Conservation (phyloP, 2,888 invertebrate genomes). For the Drosophila phalerata region DNA sequence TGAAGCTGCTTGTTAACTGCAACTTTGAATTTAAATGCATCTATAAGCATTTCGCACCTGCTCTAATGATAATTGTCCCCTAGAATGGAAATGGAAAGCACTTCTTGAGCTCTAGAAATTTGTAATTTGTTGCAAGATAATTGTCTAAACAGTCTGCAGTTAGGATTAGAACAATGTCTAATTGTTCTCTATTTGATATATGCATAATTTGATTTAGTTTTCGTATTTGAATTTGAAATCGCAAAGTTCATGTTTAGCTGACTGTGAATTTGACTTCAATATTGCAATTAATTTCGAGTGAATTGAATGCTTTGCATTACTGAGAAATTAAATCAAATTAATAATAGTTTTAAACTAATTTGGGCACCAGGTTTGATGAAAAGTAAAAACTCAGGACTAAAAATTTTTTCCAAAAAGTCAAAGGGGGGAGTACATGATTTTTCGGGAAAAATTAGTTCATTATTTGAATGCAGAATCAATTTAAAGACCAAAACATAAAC, state of each 20-base stretch:
- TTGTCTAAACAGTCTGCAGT: conserved; percentile 22
- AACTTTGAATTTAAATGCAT: conserved; percentile 56
- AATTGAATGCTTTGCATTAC: not conserved
- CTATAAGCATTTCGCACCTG: conserved; percentile 75
- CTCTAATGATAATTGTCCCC: conserved; percentile 59
- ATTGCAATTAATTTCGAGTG: not conserved
- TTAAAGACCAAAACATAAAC: too few species aligned
- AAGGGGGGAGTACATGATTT: too few species aligned
- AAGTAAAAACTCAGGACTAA: too few species aligned
- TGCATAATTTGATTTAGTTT: conserved; percentile 26
- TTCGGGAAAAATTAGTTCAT: too few species aligned
- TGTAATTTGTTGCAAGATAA: conserved; percentile 19
- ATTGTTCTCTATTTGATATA: conserved; percentile 36
- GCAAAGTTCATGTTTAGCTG: conserved; percentile 15
- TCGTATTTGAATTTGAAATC: conserved; percentile 5
- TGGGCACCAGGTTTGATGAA: too few species aligned
- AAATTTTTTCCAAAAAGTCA: too few species aligned
- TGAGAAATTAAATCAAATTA: too few species aligned
- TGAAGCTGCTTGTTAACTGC: not conserved
- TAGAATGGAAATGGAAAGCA: conserved; percentile 1
- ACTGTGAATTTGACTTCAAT: conserved; percentile 8
- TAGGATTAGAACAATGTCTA: conserved; percentile 21
- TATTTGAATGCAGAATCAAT: too few species aligned
- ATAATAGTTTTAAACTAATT: too few species aligned
- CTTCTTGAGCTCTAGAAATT: conserved; percentile 5